Percentiles rank a stretch among this genome's conserved stretches.
Evolutionary conservation across 2,797 vertebrate genomes (phyloP).

Genomic region (Cyclopterus lumpus): DNA sequence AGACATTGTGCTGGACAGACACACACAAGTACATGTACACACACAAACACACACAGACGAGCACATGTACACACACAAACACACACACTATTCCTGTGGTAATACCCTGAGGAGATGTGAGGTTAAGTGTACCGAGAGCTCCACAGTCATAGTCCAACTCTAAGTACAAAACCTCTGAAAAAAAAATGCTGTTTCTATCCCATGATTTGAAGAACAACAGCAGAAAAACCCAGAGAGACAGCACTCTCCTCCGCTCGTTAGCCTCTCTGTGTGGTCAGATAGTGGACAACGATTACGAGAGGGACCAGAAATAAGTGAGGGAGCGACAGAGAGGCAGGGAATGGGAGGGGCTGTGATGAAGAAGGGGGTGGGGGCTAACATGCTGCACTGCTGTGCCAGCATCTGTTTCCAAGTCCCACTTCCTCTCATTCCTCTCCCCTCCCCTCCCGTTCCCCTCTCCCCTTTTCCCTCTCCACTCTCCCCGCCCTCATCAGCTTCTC

Average conservation of each 20-base stretch:
- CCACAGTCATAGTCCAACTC: slow-evolving; percentile 51
- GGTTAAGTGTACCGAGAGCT: slow-evolving; percentile 30
- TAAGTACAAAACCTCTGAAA: slow-evolving; percentile 24
- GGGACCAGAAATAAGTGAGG: slow-evolving; percentile 52
- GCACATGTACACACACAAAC: background rate
- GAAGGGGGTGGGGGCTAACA: slow-evolving; percentile 49
- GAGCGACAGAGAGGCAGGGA: slow-evolving; percentile 46
- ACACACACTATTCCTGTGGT: slow-evolving; percentile 48
- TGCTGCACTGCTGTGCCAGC: slow-evolving; percentile 35
- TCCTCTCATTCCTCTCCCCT: slow-evolving; percentile 34
- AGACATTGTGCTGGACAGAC: slow-evolving; percentile 58
- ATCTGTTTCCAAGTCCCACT: slow-evolving; percentile 64
- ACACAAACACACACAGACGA: slow-evolving; percentile 5
- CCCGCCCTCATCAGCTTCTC: slow-evolving; percentile 27
- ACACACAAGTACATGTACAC: slow-evolving; percentile 15
- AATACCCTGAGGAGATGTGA: slow-evolving; percentile 36
- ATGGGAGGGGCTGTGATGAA: slow-evolving; percentile 51
- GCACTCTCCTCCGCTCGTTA: slow-evolving; percentile 24
- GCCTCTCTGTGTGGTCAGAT: slow-evolving; percentile 54
- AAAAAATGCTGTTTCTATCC: slow-evolving; percentile 18
- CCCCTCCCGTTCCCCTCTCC: slow-evolving; percentile 19
- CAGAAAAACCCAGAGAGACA: background rate
- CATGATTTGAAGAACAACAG: slow-evolving; percentile 40
- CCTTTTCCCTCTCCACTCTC: background rate
- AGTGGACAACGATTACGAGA: slow-evolving; percentile 55